Evolutionary conservation across 2,113 vertebrate species (phyloP).

Genomic region (Psittacus erithacus): DNA sequence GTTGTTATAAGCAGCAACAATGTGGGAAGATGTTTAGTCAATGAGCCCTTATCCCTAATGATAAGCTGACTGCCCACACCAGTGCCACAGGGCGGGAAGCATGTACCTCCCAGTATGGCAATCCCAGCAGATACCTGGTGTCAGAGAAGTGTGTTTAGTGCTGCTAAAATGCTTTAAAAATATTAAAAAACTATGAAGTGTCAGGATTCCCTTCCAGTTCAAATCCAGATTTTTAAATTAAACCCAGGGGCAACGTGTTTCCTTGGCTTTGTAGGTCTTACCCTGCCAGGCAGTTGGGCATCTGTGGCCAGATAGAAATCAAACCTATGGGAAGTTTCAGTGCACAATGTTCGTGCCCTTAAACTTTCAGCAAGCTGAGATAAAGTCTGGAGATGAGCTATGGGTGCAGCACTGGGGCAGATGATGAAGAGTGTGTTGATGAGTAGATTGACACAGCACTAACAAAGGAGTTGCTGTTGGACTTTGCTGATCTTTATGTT

Average conservation of each 20-base stretch:
- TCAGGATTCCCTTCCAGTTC: not conserved
- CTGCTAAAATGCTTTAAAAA: not conserved
- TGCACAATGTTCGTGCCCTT: not conserved
- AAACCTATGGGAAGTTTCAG: not conserved
- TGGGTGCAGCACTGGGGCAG: not conserved
- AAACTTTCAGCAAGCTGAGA: not conserved
- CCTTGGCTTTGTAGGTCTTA: not conserved
- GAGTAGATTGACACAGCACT: not conserved
- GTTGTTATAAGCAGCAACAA: not conserved
- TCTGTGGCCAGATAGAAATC: not conserved
- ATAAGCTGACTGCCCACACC: not conserved
- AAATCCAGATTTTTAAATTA: not conserved
- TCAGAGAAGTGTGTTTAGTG: not conserved
- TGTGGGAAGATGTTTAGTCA: not conserved
- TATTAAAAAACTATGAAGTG: not conserved
- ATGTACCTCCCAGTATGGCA: not conserved
- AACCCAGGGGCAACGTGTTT: not conserved
- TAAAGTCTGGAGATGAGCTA: not conserved
- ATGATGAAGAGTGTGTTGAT: not conserved
- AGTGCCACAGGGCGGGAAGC: rapidly evolving
- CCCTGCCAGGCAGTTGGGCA: not conserved
- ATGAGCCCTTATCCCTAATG: not conserved
- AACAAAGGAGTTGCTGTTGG: not conserved
- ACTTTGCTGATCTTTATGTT: not conserved
- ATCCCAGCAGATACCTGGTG: not conserved